phyloP scores from a whole-genome alignment of 2,797 vertebrate genomes.

The Sebastes minor region DNA sequence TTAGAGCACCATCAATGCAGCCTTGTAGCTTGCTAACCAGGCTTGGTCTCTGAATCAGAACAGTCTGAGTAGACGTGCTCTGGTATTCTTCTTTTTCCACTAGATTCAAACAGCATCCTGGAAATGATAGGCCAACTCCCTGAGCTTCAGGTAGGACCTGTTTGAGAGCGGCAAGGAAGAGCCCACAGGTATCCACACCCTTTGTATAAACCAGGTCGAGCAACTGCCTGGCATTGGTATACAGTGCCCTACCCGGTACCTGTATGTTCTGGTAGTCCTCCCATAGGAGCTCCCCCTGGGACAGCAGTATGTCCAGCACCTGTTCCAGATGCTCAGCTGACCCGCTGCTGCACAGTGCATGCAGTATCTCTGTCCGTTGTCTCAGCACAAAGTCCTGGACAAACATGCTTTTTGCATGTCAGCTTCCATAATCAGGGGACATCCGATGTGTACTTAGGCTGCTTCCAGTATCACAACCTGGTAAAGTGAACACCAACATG shows the following conservation, averaged over 20 bases:
- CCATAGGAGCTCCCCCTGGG: slow-evolving; percentile 82
- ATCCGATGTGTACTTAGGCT: neutral
- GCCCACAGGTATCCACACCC: slow-evolving; percentile 76
- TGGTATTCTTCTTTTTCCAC: slow-evolving; percentile 23
- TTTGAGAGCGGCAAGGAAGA: slow-evolving; percentile 74
- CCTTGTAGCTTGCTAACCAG: slow-evolving; percentile 78
- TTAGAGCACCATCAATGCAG: slow-evolving; percentile 74
- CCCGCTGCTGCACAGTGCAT: slow-evolving; percentile 78
- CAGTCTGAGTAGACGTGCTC: slow-evolving; percentile 45
- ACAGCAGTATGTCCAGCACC: slow-evolving; percentile 85
- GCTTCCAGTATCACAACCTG: neutral
- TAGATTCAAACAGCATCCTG: neutral
- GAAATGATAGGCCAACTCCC: slow-evolving; percentile 41
- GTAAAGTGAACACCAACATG: neutral
- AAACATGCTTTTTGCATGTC: slow-evolving; percentile 70
- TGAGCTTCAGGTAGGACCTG: slow-evolving; percentile 73
- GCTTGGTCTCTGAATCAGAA: slow-evolving; percentile 77
- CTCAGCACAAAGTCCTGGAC: slow-evolving; percentile 78
- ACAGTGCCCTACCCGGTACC: slow-evolving; percentile 72
- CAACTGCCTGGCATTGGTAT: slow-evolving; percentile 76
- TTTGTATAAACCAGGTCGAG: slow-evolving; percentile 84
- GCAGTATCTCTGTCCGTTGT: slow-evolving; percentile 82
- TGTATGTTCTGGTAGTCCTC: slow-evolving; percentile 85
- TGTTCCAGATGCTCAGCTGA: slow-evolving; percentile 84
- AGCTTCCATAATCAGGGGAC: slow-evolving; percentile 19